These are phyloP conservation scores for Agrenia bidenticulata DNA, from an alignment of 2,888 invertebrate species.

Conservation along the genomic window DNA sequence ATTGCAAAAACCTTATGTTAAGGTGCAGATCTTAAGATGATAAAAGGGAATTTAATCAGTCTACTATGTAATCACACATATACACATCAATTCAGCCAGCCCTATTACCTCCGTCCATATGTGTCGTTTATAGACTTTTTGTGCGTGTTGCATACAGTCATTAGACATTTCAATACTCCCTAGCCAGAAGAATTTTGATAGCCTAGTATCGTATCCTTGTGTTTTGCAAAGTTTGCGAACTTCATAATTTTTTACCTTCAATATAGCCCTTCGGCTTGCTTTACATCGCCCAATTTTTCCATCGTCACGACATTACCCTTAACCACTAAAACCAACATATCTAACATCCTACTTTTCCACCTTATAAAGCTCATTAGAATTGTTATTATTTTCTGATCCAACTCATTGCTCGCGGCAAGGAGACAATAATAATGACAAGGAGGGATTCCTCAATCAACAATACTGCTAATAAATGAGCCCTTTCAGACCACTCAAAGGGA, in stretches of 20 bases:
- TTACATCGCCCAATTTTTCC: constrained; percentile 7
- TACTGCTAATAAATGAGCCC: not conserved
- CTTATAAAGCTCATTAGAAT: not conserved
- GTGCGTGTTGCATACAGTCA: not conserved
- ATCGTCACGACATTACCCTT: constrained; percentile 4
- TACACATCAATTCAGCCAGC: no score
- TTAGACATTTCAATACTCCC: not conserved
- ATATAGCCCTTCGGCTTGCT: not conserved
- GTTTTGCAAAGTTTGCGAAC: not conserved
- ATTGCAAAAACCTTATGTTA: no score
- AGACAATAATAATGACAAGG: not conserved
- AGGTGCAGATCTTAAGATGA: no score
- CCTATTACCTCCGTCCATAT: no score
- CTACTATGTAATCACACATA: no score
- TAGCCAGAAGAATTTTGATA: not conserved
- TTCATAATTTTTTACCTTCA: not conserved
- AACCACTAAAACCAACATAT: constrained; percentile 1
- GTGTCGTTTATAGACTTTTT: no score
- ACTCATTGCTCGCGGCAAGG: not conserved
- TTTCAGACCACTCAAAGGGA: not conserved
- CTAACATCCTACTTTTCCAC: constrained; percentile 3
- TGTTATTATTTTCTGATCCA: not conserved
- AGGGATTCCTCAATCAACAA: not conserved
- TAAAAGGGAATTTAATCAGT: no score
- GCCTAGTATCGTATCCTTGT: not conserved